Base-by-base conservation (phyloP, 2,113 vertebrate species). In the Origma solitaria region DNA sequence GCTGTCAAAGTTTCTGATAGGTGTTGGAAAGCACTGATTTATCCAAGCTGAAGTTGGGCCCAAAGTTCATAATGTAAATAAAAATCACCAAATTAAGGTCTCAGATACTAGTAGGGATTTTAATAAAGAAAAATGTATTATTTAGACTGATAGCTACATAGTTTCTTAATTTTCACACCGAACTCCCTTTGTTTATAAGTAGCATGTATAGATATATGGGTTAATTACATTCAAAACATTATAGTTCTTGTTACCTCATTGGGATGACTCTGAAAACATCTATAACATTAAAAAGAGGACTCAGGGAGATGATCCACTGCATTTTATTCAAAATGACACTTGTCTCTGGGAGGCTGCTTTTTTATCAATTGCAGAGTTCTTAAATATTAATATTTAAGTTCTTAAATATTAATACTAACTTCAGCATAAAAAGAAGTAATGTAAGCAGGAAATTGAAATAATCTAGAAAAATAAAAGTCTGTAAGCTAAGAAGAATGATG, bases 1-100 rank as follows among this genome's bases (percentile, higher is more conserved):
- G 2, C 13, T 70, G 10, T 17, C 37, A 81, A 76, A 51, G 15
- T n/a, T 86, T 42, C 30, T 60, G 23, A 28, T 10, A 65, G 33
- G 16, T 6, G 0, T 53, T 82, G 24, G n/a, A 79, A 57, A 72
- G 0, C 7, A n/a, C 7, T 44, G 4, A 15, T 72, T 71, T 82
- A 40, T 28, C 7, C 19, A 58, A 64, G 35, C 17, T 30, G 17
- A 18, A 51, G 15, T 44, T 72, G 51, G 42, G 11, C 9, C 10
- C 11, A 40, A 65, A 81, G 3, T 35, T 88, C 38, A 40, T 44
- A 56, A n/a, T 0, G 0, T 24, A 42, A 70, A 7, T 40, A 66
- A 84, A 95, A 73, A 30, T 45, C 14, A 60, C 3, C 3, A 70
- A 11, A 53, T 57, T 82, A 45, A 84, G 6, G 13, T 82, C 6